phyloP scores from a whole-genome alignment of 53 echinoderm and acorn worm genomes.

The Stichopus horrens region DNA sequence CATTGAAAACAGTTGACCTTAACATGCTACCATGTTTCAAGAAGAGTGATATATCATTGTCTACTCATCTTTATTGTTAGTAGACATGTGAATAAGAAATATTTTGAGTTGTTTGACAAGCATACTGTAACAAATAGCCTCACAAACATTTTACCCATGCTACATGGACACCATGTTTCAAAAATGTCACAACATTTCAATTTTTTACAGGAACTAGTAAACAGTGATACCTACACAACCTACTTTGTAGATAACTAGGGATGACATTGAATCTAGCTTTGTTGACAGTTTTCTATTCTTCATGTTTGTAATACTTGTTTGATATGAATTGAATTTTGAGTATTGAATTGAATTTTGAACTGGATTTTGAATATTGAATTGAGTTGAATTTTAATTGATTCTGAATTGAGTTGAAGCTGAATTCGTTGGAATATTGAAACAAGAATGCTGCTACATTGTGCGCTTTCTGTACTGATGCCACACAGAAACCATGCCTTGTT shows the following conservation, averaged over 20 bases:
- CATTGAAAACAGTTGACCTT: background rate
- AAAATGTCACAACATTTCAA: background rate
- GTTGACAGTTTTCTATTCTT: background rate
- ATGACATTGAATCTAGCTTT: too few relatives aligned
- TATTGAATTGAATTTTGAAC: background rate
- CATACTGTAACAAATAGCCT: background rate
- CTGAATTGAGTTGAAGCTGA: too few relatives aligned
- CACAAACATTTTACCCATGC: constrained; percentile 11
- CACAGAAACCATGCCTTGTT: too few relatives aligned
- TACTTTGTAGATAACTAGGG: background rate
- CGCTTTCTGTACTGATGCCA: too few relatives aligned
- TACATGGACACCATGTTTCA: constrained; percentile 22
- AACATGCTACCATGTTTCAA: background rate
- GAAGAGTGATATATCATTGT: background rate
- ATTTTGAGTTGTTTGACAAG: constrained; percentile 1
- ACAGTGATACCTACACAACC: background rate
- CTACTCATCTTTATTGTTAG: constrained; percentile 4
- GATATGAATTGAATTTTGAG: background rate
- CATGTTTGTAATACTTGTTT: background rate
- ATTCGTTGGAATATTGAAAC: too few relatives aligned
- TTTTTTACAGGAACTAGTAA: background rate
- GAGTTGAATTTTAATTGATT: background rate
- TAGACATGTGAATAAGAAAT: background rate
- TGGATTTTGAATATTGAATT: too few relatives aligned
- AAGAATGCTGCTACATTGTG: too few relatives aligned